A percentile compares a stretch with the other conserved stretches of the same genome.
phyloP scores from a whole-genome alignment of 2,797 vertebrate genomes.

The Cryptoblepharus egeriae region DNA sequence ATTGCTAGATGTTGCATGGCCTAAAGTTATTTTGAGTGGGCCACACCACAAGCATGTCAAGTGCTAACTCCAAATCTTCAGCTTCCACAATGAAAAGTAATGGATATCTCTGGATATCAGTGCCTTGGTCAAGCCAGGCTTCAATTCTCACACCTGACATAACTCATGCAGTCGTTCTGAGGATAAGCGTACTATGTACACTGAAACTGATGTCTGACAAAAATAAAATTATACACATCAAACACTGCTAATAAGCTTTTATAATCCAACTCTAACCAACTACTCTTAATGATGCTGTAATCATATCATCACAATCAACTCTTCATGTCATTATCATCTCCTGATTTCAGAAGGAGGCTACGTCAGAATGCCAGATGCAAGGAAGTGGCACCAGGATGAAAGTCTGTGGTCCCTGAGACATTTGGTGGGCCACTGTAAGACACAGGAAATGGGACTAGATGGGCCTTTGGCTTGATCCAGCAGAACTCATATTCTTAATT shows the following conservation, averaged over 20 bases:
- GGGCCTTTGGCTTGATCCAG: no score
- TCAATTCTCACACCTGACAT: no score
- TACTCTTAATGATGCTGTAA: background rate
- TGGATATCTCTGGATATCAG: background rate
- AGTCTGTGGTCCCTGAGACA: no score
- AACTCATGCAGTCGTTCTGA: background rate
- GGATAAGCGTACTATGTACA: background rate
- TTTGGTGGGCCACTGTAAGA: no score
- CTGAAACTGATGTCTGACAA: background rate
- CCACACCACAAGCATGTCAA: constrained; percentile 64
- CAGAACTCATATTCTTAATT: no score
- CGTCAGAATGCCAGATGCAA: no score
- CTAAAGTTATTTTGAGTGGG: background rate
- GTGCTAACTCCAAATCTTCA: constrained; percentile 64
- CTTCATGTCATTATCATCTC: background rate
- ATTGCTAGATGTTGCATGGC: background rate
- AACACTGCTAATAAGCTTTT: background rate
- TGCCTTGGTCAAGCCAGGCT: background rate
- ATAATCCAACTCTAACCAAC: background rate
- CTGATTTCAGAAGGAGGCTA: no score
- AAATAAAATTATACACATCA: background rate
- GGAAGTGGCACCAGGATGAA: no score
- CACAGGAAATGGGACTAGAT: no score
- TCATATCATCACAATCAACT: background rate
- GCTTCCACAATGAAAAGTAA: constrained; percentile 3